Conservation (phyloP, 2,797 vertebrate genomes). For the Cuniculus paca region DNA sequence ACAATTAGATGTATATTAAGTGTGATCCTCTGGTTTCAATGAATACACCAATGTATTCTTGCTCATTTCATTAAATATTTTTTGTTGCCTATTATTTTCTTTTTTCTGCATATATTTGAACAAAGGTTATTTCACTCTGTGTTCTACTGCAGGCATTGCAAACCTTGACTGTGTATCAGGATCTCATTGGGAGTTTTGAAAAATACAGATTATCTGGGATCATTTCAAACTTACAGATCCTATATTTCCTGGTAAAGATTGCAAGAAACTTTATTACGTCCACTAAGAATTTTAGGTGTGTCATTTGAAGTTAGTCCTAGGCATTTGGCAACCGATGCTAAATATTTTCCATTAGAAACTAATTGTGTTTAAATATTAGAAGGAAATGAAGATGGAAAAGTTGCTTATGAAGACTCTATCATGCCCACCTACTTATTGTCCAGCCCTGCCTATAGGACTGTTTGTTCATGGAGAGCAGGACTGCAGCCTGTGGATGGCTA, state of each 20-base stretch:
- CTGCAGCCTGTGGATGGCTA: not conserved
- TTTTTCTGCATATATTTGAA: not conserved
- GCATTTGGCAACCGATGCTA: not conserved
- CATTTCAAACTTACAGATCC: not conserved
- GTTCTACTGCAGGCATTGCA: not conserved
- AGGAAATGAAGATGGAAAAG: not conserved
- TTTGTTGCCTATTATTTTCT: not conserved
- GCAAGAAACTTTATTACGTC: not conserved
- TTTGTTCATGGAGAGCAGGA: not conserved
- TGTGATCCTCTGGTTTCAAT: not conserved
- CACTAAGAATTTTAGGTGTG: not conserved
- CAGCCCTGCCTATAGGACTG: not conserved
- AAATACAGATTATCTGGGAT: not conserved
- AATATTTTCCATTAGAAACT: not conserved
- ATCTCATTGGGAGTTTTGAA: not conserved
- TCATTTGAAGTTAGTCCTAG: not conserved
- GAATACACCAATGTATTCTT: not conserved
- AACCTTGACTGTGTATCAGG: not conserved
- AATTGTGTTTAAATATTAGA: not conserved
- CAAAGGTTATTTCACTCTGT: not conserved
- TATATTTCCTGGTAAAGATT: not conserved
- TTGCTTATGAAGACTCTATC: not conserved
- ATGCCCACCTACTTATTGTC: not conserved
- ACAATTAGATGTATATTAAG: not conserved
- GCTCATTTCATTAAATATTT: not conserved